Evolutionary conservation across 2,113 vertebrate species (phyloP), one percentile per base, ranked within the genome.

Genomic region (Psilopogon haemacephalus): DNA sequence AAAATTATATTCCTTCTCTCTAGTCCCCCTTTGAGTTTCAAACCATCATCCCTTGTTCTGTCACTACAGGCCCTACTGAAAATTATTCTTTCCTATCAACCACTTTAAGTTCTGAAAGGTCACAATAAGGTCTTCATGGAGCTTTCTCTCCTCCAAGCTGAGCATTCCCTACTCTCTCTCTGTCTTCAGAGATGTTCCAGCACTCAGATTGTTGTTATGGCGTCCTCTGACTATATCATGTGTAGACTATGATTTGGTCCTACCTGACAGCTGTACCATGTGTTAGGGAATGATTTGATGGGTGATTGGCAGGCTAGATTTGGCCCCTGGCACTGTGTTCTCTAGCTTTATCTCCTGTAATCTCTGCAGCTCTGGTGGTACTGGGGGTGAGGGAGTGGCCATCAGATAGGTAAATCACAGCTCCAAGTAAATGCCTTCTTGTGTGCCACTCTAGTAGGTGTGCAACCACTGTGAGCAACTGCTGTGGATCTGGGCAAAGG

Each of bases 151-250:
- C 20, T 50, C 23, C 48, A 50, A 23, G 23, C 23, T 26, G 48
- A 50, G 23, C 23, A 13, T 50, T 7, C 48, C 18, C 48, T 12
- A 24, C 48, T 26, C 44, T 42, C 44, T 46, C 17, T 24, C 48
- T 50, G 48, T 50, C 48, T 24, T 50, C 48, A 50, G 48, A 50
- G 23, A 12, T 50, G 48, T 50, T 50, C 23, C 48, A 50, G 48
- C 23, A 12, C 12, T 50, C 48, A 50, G 23, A 26, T 50, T 23
- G 8, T 24, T 50, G 23, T 50, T 50, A 26, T 50, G 48, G 7
- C 12, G 23, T 50, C 48, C 24, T 50, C 23, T 50, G 48, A 50
- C 0, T 3, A 9, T 8, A 4, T 28, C 24, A 33, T 0, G 0
- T 38, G 11, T 55, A 63, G 12, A 19, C 17, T 27, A 28, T 27